phyloP scores from a whole-genome alignment of 2,888 invertebrate species.

The Sycophila texana region DNA sequence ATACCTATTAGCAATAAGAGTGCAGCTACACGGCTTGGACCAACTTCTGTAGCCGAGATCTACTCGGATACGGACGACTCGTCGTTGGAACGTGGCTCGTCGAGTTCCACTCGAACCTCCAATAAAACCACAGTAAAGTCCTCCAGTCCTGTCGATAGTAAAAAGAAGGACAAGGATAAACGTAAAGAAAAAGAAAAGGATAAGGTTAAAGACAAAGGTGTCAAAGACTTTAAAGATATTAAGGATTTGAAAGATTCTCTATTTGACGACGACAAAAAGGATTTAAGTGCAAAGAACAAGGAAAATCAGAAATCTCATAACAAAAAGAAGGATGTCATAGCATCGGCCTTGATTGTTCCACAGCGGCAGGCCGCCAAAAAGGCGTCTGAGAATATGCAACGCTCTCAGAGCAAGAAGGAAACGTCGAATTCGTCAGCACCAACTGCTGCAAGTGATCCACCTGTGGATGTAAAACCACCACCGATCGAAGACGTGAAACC shows the following conservation, averaged over 20 bases:
- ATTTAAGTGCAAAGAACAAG: slow-evolving; percentile 73
- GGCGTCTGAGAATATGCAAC: slow-evolving; percentile 89
- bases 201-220: slow-evolving; percentile 73
- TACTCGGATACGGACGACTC: slow-evolving; percentile 90
- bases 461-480: slow-evolving; percentile 38
- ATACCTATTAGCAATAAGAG: slow-evolving; percentile 79
- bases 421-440: slow-evolving; percentile 68
- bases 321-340: slow-evolving; percentile 78
- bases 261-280: slow-evolving; percentile 37
- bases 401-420: slow-evolving; percentile 75
- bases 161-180: slow-evolving; percentile 74
- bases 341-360: slow-evolving; percentile 91
- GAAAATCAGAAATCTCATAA: slow-evolving; percentile 73
- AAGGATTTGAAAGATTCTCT: slow-evolving; percentile 68
- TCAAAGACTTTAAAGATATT: slow-evolving; percentile 76
- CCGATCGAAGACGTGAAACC: slow-evolving; percentile 53
- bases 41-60: slow-evolving; percentile 82
- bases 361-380: slow-evolving; percentile 94
- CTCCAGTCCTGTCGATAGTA: slow-evolving; percentile 70
- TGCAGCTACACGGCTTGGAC: slow-evolving; percentile 64
- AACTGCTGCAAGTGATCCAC: slow-evolving; percentile 60
- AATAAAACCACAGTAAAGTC: slow-evolving; percentile 81
- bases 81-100: slow-evolving; percentile 79
- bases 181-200: slow-evolving; percentile 75
- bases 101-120: slow-evolving; percentile 81